Percentiles rank a stretch among this genome's conserved stretches.
These are phyloP conservation scores for Borostomias antarcticus DNA, from an alignment of 2,797 vertebrate genomes.

Conservation along the genomic window DNA sequence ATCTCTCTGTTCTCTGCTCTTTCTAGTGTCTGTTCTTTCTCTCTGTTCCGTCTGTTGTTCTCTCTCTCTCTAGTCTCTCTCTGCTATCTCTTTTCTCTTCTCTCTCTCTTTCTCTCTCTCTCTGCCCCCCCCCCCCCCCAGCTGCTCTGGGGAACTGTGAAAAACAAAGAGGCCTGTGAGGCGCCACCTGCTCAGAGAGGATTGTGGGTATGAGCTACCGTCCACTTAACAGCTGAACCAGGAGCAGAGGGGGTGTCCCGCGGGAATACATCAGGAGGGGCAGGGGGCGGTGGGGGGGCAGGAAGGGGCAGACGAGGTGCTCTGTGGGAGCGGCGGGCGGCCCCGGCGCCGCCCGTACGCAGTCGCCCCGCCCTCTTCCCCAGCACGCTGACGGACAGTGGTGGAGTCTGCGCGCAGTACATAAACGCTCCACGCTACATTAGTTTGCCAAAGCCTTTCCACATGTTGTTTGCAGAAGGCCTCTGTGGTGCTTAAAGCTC, in stretches of 20 bases:
- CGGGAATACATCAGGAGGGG: no score
- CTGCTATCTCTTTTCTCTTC: constrained; percentile 18
- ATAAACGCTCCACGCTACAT: constrained; percentile 80
- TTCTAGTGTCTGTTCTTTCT: no score
- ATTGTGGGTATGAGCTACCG: constrained; percentile 66
- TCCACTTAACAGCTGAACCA: constrained; percentile 68
- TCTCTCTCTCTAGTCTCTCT: background rate
- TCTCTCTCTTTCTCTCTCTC: constrained; percentile 25
- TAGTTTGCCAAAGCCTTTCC: constrained; percentile 77
- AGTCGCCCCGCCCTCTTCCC: constrained; percentile 42
- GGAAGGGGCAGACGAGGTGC: constrained; percentile 24
- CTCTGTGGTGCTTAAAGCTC: constrained; percentile 63
- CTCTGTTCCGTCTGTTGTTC: background rate
- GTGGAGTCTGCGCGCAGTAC: constrained; percentile 62
- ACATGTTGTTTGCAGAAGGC: constrained; percentile 79
- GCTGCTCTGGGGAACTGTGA: constrained; percentile 52
- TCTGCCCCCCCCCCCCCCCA: constrained; percentile 22
- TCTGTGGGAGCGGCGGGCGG: constrained; percentile 26
- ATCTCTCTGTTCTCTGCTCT: no score
- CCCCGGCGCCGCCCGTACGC: constrained; percentile 36
- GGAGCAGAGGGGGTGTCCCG: constrained; percentile 30
- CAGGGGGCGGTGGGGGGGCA: constrained; percentile 15
- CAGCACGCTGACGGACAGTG: constrained; percentile 60
- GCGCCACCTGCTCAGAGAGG: constrained; percentile 67
- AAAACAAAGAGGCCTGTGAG: constrained; percentile 63